Base-by-base conservation (phyloP, 1,140 invertebrate species). In the Leucophenga varia region DNA sequence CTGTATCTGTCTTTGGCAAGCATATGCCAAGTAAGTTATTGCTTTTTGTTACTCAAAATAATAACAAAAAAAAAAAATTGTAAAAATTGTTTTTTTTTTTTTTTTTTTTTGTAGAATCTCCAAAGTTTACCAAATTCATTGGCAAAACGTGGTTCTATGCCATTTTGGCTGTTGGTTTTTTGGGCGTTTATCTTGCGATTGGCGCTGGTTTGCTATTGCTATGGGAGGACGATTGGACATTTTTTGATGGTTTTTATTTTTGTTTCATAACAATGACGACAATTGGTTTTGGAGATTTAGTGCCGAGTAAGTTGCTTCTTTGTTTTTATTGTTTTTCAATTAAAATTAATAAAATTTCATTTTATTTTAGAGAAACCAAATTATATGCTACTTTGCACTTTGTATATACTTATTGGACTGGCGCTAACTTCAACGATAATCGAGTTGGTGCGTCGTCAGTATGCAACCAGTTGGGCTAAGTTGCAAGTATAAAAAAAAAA, bases 221-320 rank as follows among this genome's bases (percentile, higher is more conserved):
- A 45, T 90, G 88, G 86, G 89, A 92, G 64, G 84, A 90, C 49
- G 87, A 91, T 34, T 95, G 93, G 93, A 84, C 81, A 2, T 95
- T 94, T 75, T 92, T 93, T 57, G 91, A 95, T 57, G 89, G 90
- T 13, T 95, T 94, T 72, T 95, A 95, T 76, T 95, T 95, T 61
- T 93, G 91, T 63, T 95, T 95, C 64, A 90, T 95, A 37, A 95
- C 93, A 1, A 93, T 95, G 90, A 93, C 92, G 41, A 95, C 93
- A 1, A 94, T 95, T 54, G 93, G 93, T 13, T 93, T 96, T 60
- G 92, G 92, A 21, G 92, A 95, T 78, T 79, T 93, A 16, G 91
- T 94, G 31, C 93, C 91, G 60, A 89, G 91, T 90, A 80, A 84
- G 81, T 79, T 4, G 21, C 10, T 6, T 38, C 13, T 54, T 25